Evolutionary conservation across 64 coral and sea anemone species (phyloP), one percentile per base, ranked within the genome.

Genomic region (Porites australiensis): DNA sequence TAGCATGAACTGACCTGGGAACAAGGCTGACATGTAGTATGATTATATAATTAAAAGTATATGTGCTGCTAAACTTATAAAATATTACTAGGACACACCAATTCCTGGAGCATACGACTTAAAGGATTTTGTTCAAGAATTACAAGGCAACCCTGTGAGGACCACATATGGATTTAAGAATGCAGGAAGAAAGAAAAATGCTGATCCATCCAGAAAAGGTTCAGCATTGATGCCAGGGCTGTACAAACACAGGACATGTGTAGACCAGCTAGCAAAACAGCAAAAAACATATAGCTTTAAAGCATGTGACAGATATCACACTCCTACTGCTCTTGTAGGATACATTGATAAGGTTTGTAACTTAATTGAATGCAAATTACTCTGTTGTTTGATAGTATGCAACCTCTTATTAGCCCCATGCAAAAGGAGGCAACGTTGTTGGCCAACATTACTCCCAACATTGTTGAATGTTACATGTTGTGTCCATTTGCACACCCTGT

Each of bases 91-190:
- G 97, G 97, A 98, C 67, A 98, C 97, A 45, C 97, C 97, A 80
- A 91, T 96, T 51, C 97, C 97, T 83, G 97, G 97, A 3, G 58
- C 88, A 6, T 98, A 98, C 75, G 83, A 98, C 64, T 72, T 96
- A 14, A 91, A 94, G 72, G 88, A 98, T 58, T 98, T 98, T 81
- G 90, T 98, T 86, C 51, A 95, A 70, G 94, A 96, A 23, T 77
- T 94, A 21, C 88, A 89, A 12, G 63, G 71, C 3, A 98, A 98
- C 37, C 90, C 87, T 13, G 75, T 98, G 3, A 95, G 64, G 69
- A 79, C 77, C 59, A 96, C 91, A 11, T 98, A 98, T 91, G 94
- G 94, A 13, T 98, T 98, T 86, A 93, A 90, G 88, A 95, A 98
- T 94, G 70, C 91, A 77, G 97, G 97, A 63, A 89, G 97, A 52